phyloP scores from a whole-genome alignment of 2,113 vertebrate genomes.

The Uria aalge region DNA sequence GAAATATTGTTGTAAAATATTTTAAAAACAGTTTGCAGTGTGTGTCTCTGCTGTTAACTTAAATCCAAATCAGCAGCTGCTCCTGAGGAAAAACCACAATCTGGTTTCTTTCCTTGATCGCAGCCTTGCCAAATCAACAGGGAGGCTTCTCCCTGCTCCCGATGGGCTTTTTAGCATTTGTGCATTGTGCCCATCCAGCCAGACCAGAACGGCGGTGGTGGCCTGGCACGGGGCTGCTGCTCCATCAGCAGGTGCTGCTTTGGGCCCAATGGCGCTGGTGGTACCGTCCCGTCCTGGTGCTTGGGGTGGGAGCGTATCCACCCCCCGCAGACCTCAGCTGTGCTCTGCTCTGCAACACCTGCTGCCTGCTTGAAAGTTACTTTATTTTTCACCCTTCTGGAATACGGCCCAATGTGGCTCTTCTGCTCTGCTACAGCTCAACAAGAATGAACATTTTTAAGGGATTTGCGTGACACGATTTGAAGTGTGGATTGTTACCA shows the following conservation, averaged over 20 bases:
- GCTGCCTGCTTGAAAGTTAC: not conserved
- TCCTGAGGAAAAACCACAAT: too few relatives aligned
- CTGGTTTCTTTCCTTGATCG: too few relatives aligned
- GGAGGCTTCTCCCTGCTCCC: not conserved
- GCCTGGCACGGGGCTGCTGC: not conserved
- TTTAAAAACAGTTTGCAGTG: not conserved
- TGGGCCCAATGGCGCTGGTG: too few relatives aligned
- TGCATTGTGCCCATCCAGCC: not conserved
- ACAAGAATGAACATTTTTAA: not conserved
- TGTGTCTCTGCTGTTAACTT: not conserved
- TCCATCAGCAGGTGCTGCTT: not conserved
- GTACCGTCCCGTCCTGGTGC: not conserved
- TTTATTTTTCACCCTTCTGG: not conserved
- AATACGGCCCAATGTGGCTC: not conserved
- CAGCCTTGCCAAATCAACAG: not conserved
- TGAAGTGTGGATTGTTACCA: not conserved
- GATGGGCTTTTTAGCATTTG: not conserved
- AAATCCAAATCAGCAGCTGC: not conserved
- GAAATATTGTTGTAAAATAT: not conserved
- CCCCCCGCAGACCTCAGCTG: not conserved
- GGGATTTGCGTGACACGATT: not conserved
- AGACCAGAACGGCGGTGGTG: not conserved
- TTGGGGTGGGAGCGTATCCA: not conserved
- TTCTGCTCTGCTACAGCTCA: not conserved
- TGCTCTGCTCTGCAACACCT: not conserved